Conservation (phyloP, 2,797 vertebrate genomes). For the Ispidina picta region DNA sequence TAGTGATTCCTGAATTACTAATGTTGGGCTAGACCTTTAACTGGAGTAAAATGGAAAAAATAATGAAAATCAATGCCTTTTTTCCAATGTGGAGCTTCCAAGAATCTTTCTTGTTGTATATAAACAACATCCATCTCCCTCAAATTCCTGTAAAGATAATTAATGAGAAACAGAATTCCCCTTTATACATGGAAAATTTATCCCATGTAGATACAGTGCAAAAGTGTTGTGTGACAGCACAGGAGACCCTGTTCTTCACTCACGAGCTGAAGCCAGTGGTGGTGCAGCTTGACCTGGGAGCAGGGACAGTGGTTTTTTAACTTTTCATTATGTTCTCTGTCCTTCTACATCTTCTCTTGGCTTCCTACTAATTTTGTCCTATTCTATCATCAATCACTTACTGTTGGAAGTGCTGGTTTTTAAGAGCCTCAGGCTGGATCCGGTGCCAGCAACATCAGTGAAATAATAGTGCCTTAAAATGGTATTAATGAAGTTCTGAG, state of each 20-base stretch:
- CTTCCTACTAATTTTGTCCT: not conserved
- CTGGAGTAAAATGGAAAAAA: not conserved
- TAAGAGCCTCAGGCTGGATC: not conserved
- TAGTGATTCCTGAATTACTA: not conserved
- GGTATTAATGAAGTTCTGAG: conserved; percentile 14
- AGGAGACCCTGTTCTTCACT: not conserved
- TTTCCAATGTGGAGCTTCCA: not conserved
- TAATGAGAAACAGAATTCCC: not conserved
- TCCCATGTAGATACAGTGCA: not conserved
- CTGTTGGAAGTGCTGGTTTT: not conserved
- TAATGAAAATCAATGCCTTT: not conserved
- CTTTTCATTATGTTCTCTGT: not conserved
- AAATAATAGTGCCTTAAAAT: conserved; percentile 16
- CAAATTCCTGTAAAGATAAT: not conserved
- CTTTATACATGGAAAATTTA: not conserved
- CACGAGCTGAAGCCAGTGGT: not conserved
- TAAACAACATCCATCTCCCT: not conserved
- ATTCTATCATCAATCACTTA: not conserved
- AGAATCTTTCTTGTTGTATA: not conserved
- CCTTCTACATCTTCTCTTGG: not conserved
- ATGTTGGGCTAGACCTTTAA: not conserved
- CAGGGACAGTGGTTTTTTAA: not conserved
- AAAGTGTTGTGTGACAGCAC: not conserved
- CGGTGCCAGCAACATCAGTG: conserved; percentile 5
- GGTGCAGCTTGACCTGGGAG: not conserved